These are phyloP conservation scores for Cataglyphis hispanica DNA, from an alignment of 1,140 invertebrate genomes.

Conservation along the genomic window DNA sequence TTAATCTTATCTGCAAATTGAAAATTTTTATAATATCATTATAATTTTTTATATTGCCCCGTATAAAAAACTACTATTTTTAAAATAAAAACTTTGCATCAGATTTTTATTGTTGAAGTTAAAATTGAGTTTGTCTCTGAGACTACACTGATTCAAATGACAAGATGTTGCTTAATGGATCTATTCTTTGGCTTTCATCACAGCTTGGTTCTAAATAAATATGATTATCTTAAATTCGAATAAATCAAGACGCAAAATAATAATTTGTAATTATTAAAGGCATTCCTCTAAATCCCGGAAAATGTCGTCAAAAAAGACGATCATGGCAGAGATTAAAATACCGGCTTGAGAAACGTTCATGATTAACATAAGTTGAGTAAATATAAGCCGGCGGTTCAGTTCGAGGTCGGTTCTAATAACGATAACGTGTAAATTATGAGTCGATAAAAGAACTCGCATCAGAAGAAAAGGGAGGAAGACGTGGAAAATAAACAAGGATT, in stretches of 20 bases:
- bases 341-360: conserved; percentile 26
- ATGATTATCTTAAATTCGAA: conserved; percentile 24
- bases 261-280: conserved; percentile 34
- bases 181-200: not conserved
- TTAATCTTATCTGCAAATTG: not conserved
- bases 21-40: not conserved
- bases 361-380: conserved; percentile 8
- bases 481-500: conserved; percentile 33
- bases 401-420: not conserved
- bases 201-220: not conserved
- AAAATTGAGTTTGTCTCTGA: not conserved
- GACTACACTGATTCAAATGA: not conserved
- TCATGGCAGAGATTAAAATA: conserved; percentile 33
- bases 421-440: conserved; percentile 58
- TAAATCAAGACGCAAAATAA: conserved; percentile 3
- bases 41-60: too few species aligned
- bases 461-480: too few species aligned
- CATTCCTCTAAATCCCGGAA: conserved; percentile 20
- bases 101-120: not conserved
- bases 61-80: not conserved
- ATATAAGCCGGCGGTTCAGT: conserved; percentile 47
- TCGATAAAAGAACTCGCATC: conserved; percentile 12
- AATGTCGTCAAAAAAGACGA: conserved; percentile 20
- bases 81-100: not conserved
- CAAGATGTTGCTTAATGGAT: not conserved